phyloP scores from a whole-genome alignment of 2,113 vertebrate species.

The Meriones unguiculatus region DNA sequence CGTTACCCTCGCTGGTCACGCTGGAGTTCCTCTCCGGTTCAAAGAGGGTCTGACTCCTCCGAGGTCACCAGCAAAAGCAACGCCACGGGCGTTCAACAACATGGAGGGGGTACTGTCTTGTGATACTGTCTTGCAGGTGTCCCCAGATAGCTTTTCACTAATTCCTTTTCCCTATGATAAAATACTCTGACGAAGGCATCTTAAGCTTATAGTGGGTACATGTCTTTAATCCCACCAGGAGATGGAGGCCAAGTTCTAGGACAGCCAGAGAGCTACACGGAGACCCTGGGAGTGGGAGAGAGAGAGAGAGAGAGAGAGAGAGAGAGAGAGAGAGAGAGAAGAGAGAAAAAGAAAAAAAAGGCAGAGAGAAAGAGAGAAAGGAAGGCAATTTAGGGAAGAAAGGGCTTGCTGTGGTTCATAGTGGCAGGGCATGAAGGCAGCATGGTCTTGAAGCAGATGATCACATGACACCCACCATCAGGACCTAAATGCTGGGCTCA shows the following conservation, averaged over 20 bases:
- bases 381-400: background rate
- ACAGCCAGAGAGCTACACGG: background rate
- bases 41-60: background rate
- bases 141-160: background rate
- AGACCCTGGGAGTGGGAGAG: background rate
- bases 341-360: too few relatives aligned
- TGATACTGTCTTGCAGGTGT: accelerated
- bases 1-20: too few relatives aligned
- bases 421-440: background rate
- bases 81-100: background rate
- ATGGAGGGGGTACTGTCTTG: too few relatives aligned
- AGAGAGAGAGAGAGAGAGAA: too few relatives aligned
- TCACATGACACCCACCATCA: background rate
- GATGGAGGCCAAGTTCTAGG: background rate
- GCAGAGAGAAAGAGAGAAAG: too few relatives aligned
- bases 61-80: background rate
- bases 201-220: background rate
- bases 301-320: too few relatives aligned
- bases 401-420: background rate
- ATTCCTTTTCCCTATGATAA: background rate
- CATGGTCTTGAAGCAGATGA: background rate
- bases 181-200: background rate
- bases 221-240: background rate
- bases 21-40: background rate
- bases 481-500: too few relatives aligned